Percentiles rank a stretch among this genome's conserved stretches.
Evolutionary conservation across 1,140 invertebrate genomes (phyloP).

Genomic region (Lepidurus arcticus): DNA sequence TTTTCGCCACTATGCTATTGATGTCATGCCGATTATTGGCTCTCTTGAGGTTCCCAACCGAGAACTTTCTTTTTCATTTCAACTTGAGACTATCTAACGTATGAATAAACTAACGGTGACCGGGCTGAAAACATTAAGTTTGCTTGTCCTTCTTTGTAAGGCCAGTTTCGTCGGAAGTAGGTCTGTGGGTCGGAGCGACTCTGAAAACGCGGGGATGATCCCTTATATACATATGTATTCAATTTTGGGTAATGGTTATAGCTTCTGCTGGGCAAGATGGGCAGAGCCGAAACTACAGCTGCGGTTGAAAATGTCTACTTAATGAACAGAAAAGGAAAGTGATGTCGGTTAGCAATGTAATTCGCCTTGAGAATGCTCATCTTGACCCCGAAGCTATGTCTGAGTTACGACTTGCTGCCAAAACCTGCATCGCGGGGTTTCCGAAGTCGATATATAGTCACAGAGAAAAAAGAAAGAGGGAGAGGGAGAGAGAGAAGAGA

Average conservation of each 20-base stretch:
- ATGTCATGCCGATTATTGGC: not conserved
- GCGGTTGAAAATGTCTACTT: not conserved
- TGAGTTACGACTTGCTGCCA: slow-evolving; percentile 6
- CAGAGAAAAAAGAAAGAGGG: not conserved
- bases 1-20: not conserved
- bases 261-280: not conserved
- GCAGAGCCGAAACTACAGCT: not conserved
- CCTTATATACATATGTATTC: not conserved
- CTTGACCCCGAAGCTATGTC: slow-evolving; percentile 13
- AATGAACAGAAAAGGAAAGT: slow-evolving; percentile 19
- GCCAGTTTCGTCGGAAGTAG: not conserved
- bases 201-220: not conserved
- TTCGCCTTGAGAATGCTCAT: slow-evolving; percentile 9
- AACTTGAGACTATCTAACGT: not conserved
- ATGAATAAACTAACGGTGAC: not conserved
- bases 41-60: not conserved
- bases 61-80: not conserved
- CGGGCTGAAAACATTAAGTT: not conserved
- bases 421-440: not conserved
- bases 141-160: no score
- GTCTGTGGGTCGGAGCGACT: not conserved
- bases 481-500: not conserved
- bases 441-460: not conserved
- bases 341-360: slow-evolving; percentile 13
- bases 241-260: not conserved